A percentile compares a stretch with the other conserved stretches of the same genome.
These are phyloP conservation scores for Zaprionus lachaisei DNA, from an alignment of 1,140 invertebrate species.

Conservation along the genomic window DNA sequence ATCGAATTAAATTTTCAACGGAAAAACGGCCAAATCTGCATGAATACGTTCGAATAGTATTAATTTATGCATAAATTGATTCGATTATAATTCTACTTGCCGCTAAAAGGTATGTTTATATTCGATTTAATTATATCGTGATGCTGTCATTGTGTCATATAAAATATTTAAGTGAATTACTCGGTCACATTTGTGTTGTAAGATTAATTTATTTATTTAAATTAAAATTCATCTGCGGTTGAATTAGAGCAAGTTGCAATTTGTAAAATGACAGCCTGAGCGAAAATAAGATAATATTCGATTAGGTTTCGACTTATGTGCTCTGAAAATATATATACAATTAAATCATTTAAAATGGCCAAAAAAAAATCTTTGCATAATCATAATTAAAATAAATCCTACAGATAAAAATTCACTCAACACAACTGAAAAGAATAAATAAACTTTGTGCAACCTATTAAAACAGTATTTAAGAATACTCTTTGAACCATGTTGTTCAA, in stretches of 20 bases:
- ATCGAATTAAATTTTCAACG: constrained; percentile 51
- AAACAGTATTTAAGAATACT: background rate
- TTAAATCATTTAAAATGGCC: background rate
- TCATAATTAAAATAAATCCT: background rate
- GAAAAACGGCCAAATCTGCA: constrained; percentile 7
- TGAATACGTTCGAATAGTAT: constrained; percentile 45
- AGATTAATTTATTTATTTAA: constrained; percentile 58
- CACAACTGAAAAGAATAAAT: background rate
- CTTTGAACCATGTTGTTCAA: background rate
- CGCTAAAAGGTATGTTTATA: constrained; percentile 15
- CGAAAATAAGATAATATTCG: constrained; percentile 1
- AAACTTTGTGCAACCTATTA: background rate
- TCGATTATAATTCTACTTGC: constrained; percentile 47
- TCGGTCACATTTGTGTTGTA: constrained; percentile 29
- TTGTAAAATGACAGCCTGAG: background rate
- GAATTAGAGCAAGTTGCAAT: constrained; percentile 43
- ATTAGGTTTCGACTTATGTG: background rate
- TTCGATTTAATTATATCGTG: constrained; percentile 44
- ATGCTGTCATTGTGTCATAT: constrained; percentile 25
- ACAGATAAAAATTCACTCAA: background rate
- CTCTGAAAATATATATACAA: background rate
- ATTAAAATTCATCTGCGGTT: constrained; percentile 59
- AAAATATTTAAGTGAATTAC: constrained; percentile 68
- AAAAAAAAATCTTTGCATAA: background rate
- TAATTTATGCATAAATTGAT: constrained; percentile 67